A percentile compares a stretch with the other conserved stretches of the same genome.
Conservation (phyloP, 2,113 vertebrate species). For the Perognathus longimembris region DNA sequence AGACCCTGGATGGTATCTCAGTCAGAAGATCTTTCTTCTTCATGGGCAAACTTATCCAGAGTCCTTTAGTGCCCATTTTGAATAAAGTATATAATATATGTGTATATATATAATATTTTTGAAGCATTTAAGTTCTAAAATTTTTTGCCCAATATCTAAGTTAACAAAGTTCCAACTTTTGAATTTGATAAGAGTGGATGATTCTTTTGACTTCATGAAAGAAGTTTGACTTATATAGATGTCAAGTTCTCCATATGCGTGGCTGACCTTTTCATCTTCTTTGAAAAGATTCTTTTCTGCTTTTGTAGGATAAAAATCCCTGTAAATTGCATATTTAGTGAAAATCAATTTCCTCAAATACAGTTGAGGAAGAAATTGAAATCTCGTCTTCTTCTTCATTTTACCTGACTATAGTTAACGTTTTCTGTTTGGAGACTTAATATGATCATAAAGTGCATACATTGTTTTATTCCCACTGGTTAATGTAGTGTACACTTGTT, state of each 20-base stretch:
- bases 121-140: neutral
- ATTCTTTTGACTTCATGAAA: constrained; percentile 41
- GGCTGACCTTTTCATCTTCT: neutral
- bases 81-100: neutral
- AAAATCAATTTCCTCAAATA: constrained; percentile 49
- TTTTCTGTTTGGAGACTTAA: constrained; percentile 23
- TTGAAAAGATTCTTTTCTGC: constrained; percentile 41
- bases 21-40: neutral
- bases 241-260: neutral
- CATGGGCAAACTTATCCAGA: neutral
- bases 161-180: neutral
- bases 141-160: neutral
- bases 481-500: neutral
- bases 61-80: neutral
- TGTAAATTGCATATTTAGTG: constrained; percentile 41
- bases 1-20: neutral
- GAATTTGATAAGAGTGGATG: neutral
- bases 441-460: neutral
- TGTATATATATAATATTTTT: neutral
- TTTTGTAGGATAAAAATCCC: constrained; percentile 40
- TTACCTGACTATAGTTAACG: neutral
- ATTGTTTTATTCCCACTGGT: neutral
- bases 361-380: constrained; percentile 32
- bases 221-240: neutral
- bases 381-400: neutral